A percentile compares a stretch with the other conserved stretches of the same genome.
Conservation (phyloP, 2,113 vertebrate species). For the Stigmatopora nigra region DNA sequence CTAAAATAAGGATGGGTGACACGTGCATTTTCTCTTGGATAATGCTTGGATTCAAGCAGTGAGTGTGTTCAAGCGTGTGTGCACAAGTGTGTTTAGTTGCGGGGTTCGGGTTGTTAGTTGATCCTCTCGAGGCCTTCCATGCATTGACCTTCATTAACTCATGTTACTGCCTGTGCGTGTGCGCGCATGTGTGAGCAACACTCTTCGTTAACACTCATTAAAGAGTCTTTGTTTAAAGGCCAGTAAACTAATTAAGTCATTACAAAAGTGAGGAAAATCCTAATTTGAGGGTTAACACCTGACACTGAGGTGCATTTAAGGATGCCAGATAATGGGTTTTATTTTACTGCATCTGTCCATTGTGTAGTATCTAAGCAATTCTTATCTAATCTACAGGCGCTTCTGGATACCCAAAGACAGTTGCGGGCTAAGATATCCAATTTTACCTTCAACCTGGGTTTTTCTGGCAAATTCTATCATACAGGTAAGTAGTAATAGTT, state of each 20-base stretch:
- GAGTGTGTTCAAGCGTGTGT: constrained; percentile 21
- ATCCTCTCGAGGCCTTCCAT: constrained; percentile 64
- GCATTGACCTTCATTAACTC: constrained; percentile 68
- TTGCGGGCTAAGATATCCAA: constrained; percentile 69
- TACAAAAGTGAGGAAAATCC: constrained; percentile 80
- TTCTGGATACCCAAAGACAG: constrained; percentile 66
- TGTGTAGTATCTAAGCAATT: neutral
- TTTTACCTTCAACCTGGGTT: constrained; percentile 73
- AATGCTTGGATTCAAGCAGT: constrained; percentile 48
- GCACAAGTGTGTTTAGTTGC: constrained; percentile 6
- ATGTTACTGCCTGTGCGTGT: constrained; percentile 52
- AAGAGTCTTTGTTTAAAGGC: constrained; percentile 81
- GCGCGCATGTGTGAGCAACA: constrained; percentile 31
- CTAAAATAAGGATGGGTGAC: neutral
- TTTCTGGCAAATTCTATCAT: constrained; percentile 73
- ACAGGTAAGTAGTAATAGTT: constrained; percentile 49
- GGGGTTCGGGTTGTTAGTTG: constrained; percentile 46
- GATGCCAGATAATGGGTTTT: constrained; percentile 2
- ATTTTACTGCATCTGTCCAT: neutral
- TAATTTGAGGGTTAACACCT: constrained; percentile 60
- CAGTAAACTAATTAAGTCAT: constrained; percentile 95
- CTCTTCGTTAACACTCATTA: constrained; percentile 65
- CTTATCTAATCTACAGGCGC: constrained; percentile 47
- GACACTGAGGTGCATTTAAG: constrained; percentile 27
- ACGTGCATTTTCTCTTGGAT: constrained; percentile 23